These are phyloP conservation scores for Dichetophora obliterata DNA, from an alignment of 2,888 invertebrate species.

Conservation along the genomic window DNA sequence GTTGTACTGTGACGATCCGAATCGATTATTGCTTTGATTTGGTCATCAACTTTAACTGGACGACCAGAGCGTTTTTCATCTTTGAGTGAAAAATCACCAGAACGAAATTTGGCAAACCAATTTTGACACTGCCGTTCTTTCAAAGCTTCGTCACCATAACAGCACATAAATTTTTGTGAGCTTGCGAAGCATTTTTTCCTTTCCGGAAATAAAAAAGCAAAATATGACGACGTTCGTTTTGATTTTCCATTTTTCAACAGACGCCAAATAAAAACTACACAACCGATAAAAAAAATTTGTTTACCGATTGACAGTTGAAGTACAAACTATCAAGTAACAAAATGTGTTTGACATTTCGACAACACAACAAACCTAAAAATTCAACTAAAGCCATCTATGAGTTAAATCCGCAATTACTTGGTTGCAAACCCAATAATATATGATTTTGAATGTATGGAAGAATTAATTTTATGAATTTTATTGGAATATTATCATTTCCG, in stretches of 20 bases:
- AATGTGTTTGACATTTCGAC: background rate
- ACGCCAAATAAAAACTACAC: no score
- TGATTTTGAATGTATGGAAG: no score
- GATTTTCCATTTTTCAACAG: background rate
- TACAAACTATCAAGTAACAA: background rate
- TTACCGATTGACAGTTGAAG: background rate
- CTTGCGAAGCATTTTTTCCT: background rate
- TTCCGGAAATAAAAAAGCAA: background rate
- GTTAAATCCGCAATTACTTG: background rate
- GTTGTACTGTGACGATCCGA: no score
- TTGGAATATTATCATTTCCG: no score
- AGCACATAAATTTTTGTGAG: background rate
- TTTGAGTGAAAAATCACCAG: background rate
- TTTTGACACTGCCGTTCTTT: background rate
- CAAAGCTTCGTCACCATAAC: constrained; percentile 1
- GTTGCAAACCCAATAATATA: background rate
- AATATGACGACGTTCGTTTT: background rate
- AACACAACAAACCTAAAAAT: background rate
- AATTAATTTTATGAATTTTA: no score
- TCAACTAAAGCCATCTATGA: background rate
- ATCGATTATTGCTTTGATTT: background rate
- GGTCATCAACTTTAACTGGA: constrained; percentile 1
- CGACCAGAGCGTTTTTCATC: background rate
- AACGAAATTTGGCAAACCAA: background rate
- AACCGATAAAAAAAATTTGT: no score